A percentile compares a stretch with the other conserved stretches of the same genome.
Conservation (phyloP, 1,140 invertebrate species). For the Goniozus legneri region DNA sequence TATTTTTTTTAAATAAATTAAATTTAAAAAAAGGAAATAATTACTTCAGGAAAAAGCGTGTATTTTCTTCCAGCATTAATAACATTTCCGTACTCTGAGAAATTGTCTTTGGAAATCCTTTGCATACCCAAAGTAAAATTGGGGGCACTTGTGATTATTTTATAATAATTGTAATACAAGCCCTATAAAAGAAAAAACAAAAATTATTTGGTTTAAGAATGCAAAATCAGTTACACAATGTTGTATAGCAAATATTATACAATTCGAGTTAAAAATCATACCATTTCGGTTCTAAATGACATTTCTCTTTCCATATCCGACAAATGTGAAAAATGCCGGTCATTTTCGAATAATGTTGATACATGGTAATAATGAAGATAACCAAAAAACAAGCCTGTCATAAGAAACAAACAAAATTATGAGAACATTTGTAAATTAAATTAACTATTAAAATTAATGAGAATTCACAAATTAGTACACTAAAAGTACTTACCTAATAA, state of each 20-base stretch:
- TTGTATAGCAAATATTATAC: neutral
- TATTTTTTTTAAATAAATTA: no score
- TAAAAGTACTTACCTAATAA: conserved; percentile 17
- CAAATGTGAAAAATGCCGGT: conserved; percentile 77
- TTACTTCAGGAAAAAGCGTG: conserved; percentile 80
- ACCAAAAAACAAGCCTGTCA: conserved; percentile 39
- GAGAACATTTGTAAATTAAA: neutral
- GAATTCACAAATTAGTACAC: no score
- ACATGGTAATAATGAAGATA: conserved; percentile 64
- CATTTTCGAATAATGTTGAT: conserved; percentile 74
- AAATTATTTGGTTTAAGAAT: neutral
- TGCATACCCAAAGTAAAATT: conserved; percentile 63
- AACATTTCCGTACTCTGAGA: conserved; percentile 74
- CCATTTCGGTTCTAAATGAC: conserved; percentile 79
- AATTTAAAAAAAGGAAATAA: no score
- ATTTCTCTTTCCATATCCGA: conserved; percentile 79
- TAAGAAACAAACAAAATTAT: conserved; percentile 12
- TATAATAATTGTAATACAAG: conserved; percentile 86
- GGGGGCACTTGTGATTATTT: conserved; percentile 69
- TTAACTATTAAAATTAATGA: neutral
- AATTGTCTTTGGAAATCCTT: conserved; percentile 67
- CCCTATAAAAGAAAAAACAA: conserved; percentile 58
- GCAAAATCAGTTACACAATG: neutral
- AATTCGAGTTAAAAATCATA: conserved; percentile 38
- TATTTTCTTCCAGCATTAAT: conserved; percentile 81